Conservation (phyloP, 2,888 invertebrate species). For the Acronicta psi region DNA sequence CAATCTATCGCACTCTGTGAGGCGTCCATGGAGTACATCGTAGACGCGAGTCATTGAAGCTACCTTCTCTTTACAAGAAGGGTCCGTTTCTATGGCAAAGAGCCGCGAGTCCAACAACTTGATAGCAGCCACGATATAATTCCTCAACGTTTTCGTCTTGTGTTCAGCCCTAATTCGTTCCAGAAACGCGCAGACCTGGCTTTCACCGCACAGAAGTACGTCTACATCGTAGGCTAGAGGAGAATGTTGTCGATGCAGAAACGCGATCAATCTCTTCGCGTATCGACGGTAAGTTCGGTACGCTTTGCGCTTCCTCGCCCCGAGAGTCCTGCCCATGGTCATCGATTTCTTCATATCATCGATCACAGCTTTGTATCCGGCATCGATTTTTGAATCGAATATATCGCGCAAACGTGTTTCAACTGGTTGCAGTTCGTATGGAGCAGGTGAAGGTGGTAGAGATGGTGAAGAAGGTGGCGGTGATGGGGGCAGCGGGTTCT, state of each 20-base stretch:
- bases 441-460: constrained; percentile 81
- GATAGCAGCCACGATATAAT: constrained; percentile 86
- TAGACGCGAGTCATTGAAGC: constrained; percentile 86
- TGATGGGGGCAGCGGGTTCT: constrained; percentile 80
- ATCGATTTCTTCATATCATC: constrained; percentile 88
- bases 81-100: constrained; percentile 86
- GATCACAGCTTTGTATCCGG: constrained; percentile 87
- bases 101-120: constrained; percentile 85
- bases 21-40: constrained; percentile 79
- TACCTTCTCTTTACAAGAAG: constrained; percentile 85
- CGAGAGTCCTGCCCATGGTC: constrained; percentile 85
- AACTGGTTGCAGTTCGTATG: constrained; percentile 83
- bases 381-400: constrained; percentile 86
- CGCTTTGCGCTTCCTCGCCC: constrained; percentile 83
- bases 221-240: constrained; percentile 87
- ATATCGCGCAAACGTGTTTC: constrained; percentile 84
- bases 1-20: constrained; percentile 83
- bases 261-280: constrained; percentile 84
- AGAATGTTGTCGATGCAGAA: constrained; percentile 85
- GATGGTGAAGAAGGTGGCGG: constrained; percentile 85
- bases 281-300: constrained; percentile 86
- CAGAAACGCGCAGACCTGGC: constrained; percentile 84
- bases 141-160: constrained; percentile 84
- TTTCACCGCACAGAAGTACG: constrained; percentile 83
- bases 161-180: constrained; percentile 84